Evolutionary conservation across 2,113 vertebrate species (phyloP).

Genomic region (Aldabrachelys gigantea): DNA sequence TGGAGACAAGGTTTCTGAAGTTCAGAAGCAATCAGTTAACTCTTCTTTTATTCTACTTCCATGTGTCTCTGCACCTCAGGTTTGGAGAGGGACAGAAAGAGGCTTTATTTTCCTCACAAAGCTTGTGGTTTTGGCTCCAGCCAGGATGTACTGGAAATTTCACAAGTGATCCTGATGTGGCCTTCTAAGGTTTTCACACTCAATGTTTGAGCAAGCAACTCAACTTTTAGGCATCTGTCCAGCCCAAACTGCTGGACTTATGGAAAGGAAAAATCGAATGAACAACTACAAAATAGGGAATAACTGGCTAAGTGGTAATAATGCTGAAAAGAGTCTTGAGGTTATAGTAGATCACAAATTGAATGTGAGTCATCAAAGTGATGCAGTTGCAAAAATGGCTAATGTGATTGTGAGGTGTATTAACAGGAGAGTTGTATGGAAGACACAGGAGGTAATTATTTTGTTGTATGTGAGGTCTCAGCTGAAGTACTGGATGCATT

Average conservation of each 20-base stretch:
- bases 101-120: not conserved
- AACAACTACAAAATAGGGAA: not conserved
- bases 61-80: not conserved
- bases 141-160: not conserved
- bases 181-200: not conserved
- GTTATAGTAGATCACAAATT: not conserved
- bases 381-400: not conserved
- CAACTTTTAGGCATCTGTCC: not conserved
- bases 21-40: not conserved
- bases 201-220: not conserved
- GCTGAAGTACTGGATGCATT: not conserved
- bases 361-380: not conserved
- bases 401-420: not conserved
- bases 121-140: not conserved
- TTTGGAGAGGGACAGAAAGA: not conserved
- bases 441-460: not conserved
- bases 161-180: not conserved
- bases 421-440: not conserved
- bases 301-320: not conserved
- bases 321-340: not conserved
- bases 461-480: not conserved
- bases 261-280: not conserved
- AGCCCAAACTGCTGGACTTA: not conserved
- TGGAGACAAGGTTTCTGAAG: not conserved
- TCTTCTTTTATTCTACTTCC: not conserved